Base-by-base conservation (phyloP, 2,797 vertebrate genomes). In the Peromyscus aztecus region DNA sequence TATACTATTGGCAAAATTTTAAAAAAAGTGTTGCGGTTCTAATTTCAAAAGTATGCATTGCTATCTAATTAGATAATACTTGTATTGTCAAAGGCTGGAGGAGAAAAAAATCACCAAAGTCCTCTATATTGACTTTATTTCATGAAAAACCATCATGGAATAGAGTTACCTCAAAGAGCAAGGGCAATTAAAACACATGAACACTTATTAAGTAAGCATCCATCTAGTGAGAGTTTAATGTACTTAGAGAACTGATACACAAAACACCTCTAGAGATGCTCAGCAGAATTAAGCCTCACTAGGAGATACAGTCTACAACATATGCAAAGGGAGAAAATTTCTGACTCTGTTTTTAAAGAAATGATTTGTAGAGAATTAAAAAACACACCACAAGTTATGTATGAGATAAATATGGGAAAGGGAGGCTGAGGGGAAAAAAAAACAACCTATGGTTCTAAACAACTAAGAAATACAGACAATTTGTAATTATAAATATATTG, bases 251-350 rank as follows among this genome's bases (percentile, higher is more conserved):
- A 17, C 77, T 78, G 91, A 91, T 77, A 90, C 43, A 52, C 14
- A 67, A 86, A 92, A 31, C 43, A 71, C 12, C 13, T 37, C 31
- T 84, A 61, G 7, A 95, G 69, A 86, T 78, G 43, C 31, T 86
- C 21, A 82, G 52, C 40, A 96, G 94, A 95, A 96, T 82, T 89
- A 78, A 89, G 63, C 80, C 69, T 84, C 31, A 71, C 7, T 83
- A 23, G 3, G 77, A 86, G n/a, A 69, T 31, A 71, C 1, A 83
- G 27, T n/a, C 27, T 27, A 0, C 67, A 84, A 52, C 23, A 89
- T 7, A 65, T 9, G 23, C 3, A 61, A 43, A 78, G 57, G 4
- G 6, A 89, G 23, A 31, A 63, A 78, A 9, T 31, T 67, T 65
- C 71, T 69, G 59, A 97, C 19, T 94, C 34, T 86, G 27, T 19